A percentile compares a stretch with the other conserved stretches of the same genome.
Evolutionary conservation across 1,140 invertebrate genomes (phyloP).

Genomic region (Propsilocerus akamusi): DNA sequence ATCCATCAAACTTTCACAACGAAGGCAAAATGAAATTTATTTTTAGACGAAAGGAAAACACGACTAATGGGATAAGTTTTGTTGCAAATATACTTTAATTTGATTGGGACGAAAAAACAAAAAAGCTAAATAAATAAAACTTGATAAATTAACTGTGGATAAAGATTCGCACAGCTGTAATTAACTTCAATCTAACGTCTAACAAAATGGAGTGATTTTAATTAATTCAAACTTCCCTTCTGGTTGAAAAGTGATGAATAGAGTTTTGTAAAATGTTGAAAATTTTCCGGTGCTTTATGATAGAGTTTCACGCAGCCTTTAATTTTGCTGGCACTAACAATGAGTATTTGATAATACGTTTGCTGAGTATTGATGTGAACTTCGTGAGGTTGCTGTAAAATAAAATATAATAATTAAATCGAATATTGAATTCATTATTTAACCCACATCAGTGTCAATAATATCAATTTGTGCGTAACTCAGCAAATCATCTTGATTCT

Average conservation of each 20-base stretch:
- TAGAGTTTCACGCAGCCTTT: background rate
- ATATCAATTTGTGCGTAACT: constrained; percentile 1
- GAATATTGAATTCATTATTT: background rate
- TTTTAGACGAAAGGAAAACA: too few species aligned
- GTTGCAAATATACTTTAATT: too few species aligned
- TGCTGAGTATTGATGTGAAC: background rate
- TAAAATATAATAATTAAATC: background rate
- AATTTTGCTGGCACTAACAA: background rate
- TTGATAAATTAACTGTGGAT: too few species aligned
- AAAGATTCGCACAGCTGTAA: too few species aligned
- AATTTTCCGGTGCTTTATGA: constrained; percentile 1
- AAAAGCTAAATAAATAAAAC: too few species aligned
- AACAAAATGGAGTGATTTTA: background rate
- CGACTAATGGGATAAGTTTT: too few species aligned
- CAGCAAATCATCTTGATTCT: background rate
- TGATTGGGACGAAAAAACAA: too few species aligned
- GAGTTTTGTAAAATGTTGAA: background rate
- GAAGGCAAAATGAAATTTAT: too few species aligned
- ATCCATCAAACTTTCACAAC: too few species aligned
- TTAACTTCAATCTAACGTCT: too few species aligned
- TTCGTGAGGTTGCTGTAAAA: background rate
- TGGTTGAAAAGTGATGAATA: background rate
- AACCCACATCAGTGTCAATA: background rate
- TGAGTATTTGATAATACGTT: background rate
- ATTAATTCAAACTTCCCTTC: background rate